phyloP scores from a whole-genome alignment of 2,113 vertebrate species.

The Coptodon rendalli region DNA sequence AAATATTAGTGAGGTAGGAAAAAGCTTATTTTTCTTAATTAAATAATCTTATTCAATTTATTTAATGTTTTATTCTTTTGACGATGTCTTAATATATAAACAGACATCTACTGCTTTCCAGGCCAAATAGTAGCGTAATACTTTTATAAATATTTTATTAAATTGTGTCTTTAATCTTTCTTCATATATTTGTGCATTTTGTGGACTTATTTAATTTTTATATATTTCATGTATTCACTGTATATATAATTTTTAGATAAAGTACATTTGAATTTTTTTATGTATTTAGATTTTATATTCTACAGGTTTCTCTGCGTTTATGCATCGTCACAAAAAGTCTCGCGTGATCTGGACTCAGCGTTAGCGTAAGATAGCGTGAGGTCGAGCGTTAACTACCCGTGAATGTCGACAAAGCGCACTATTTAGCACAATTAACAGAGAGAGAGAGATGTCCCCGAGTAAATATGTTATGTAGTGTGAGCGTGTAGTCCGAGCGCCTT shows the following conservation, averaged over 20 bases:
- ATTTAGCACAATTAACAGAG: neutral
- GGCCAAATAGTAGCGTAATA: neutral
- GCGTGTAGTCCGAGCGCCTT: fast-evolving
- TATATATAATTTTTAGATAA: neutral
- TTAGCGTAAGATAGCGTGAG: neutral
- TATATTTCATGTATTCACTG: neutral
- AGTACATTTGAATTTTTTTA: neutral
- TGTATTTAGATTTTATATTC: neutral
- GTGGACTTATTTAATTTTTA: neutral
- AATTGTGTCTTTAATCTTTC: neutral
- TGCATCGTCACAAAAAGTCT: neutral
- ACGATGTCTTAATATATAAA: neutral
- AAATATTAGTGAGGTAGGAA: too few species aligned
- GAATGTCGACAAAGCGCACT: neutral
- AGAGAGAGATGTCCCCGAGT: fast-evolving
- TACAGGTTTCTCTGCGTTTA: neutral
- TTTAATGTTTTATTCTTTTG: neutral
- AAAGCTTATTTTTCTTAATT: neutral
- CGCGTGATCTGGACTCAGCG: neutral
- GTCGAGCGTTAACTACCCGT: neutral
- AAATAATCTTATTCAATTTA: neutral
- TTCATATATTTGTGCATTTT: neutral
- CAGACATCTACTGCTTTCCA: neutral
- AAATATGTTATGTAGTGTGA: neutral
- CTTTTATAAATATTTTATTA: neutral